Evolutionary conservation across 2,888 invertebrate genomes (phyloP).

Genomic region (Drosophila fulvimacula): DNA sequence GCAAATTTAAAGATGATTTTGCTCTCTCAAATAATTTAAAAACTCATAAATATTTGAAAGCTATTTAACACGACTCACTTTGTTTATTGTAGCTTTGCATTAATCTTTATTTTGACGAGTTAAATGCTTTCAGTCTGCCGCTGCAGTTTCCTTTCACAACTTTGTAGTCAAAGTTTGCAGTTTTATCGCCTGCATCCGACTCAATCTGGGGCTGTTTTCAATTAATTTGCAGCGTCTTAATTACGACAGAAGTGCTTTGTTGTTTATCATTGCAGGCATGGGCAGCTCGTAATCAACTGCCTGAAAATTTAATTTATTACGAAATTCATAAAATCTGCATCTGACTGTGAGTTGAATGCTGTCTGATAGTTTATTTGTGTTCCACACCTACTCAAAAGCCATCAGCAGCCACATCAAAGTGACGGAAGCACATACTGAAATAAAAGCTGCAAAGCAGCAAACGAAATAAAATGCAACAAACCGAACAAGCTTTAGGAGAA

Average conservation of each 20-base stretch:
- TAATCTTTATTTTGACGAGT: not conserved
- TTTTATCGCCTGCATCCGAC: slow-evolving; percentile 6
- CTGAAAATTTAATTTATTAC: slow-evolving; percentile 14
- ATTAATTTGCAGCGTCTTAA: not conserved
- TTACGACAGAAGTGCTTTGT: not conserved
- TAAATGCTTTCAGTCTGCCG: not conserved
- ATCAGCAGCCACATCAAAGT: slow-evolving; percentile 50
- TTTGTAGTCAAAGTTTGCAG: slow-evolving; percentile 1
- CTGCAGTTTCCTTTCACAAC: not conserved
- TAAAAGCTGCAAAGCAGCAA: not conserved
- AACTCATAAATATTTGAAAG: not conserved
- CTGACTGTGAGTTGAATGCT: not conserved
- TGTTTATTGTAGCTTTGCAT: not conserved
- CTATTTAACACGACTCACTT: not conserved
- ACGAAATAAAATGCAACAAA: slow-evolving; percentile 12
- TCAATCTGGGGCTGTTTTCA: not conserved
- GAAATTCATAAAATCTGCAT: slow-evolving; percentile 15
- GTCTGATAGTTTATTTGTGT: not conserved
- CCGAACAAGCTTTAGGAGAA: slow-evolving; percentile 10
- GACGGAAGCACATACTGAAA: slow-evolving; percentile 38
- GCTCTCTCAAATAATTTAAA: too few species aligned
- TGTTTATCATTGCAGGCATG: not conserved
- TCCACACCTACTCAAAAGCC: slow-evolving; percentile 16
- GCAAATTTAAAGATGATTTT: too few species aligned
- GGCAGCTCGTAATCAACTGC: not conserved